These are phyloP conservation scores for Diarsia mendica DNA, from an alignment of 2,888 invertebrate species.

Conservation along the genomic window DNA sequence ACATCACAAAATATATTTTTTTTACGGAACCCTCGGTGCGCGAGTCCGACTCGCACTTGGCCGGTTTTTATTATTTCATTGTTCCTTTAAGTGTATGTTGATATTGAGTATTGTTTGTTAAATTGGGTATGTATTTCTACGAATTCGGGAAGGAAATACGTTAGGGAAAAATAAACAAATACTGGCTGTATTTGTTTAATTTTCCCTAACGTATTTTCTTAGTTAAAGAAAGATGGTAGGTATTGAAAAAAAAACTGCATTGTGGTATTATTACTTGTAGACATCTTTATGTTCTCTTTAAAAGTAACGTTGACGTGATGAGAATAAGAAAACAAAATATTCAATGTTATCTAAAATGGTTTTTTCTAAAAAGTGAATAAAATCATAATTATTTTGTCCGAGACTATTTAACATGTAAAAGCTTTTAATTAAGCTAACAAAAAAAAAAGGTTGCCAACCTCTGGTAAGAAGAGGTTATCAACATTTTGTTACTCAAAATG, in stretches of 20 bases:
- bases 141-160: not conserved
- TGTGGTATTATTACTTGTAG: not conserved
- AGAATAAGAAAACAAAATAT: not conserved
- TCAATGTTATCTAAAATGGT: constrained; percentile 1
- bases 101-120: constrained; percentile 24
- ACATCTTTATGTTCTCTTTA: not conserved
- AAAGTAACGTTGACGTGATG: not conserved
- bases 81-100: constrained; percentile 22
- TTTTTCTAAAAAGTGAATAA: constrained; percentile 12
- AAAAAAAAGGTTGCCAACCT: constrained; percentile 27
- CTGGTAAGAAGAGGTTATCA: constrained; percentile 29
- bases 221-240: not conserved
- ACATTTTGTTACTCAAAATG: constrained; percentile 36
- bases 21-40: no score
- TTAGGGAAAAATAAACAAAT: no score
- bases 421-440: constrained; percentile 24
- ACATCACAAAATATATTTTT: no score
- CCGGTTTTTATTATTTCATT: constrained; percentile 30
- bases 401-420: constrained; percentile 28
- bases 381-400: constrained; percentile 4
- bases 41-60: no score
- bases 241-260: not conserved
- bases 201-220: no score
- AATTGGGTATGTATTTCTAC: constrained; percentile 22
- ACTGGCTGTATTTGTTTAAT: constrained; percentile 9